phyloP scores from a whole-genome alignment of 2,888 invertebrate species.

The Nemoura dubitans region DNA sequence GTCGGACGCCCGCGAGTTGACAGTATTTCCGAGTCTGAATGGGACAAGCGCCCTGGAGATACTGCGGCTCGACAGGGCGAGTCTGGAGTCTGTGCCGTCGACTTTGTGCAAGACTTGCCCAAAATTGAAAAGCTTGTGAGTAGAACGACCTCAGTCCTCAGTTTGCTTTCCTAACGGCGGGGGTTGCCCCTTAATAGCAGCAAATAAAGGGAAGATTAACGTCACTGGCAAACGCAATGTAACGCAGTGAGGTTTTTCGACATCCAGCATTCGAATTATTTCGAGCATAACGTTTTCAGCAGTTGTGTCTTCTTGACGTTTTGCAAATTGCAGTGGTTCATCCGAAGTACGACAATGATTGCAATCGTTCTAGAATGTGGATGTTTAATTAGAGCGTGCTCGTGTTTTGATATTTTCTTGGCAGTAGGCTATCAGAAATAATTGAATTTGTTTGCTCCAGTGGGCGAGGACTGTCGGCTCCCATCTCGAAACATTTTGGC shows the following conservation, averaged over 20 bases:
- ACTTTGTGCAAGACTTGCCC: slow-evolving; percentile 82
- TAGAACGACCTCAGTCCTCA: slow-evolving; percentile 54
- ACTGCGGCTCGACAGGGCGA: slow-evolving; percentile 84
- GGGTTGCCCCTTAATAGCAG: background rate
- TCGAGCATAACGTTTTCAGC: background rate
- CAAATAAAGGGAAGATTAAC: background rate
- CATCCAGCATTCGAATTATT: no score
- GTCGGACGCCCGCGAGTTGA: slow-evolving; percentile 84
- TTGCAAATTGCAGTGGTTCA: background rate
- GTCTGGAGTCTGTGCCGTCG: slow-evolving; percentile 74
- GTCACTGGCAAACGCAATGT: background rate
- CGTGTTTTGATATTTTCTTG: background rate
- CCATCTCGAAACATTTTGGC: background rate
- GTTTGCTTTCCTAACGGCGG: background rate
- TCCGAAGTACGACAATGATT: background rate
- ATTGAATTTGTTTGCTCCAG: slow-evolving; percentile 12
- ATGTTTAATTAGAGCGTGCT: background rate
- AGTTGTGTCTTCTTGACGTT: background rate
- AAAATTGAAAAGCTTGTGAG: slow-evolving; percentile 86
- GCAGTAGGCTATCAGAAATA: background rate
- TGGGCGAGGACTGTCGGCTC: background rate
- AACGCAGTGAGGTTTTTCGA: background rate
- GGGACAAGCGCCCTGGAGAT: slow-evolving; percentile 82
- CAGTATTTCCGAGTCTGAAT: slow-evolving; percentile 83
- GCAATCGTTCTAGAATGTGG: background rate